Percentiles rank a stretch among this genome's conserved stretches.
Conservation (phyloP, 2,888 invertebrate genomes). For the Volucella bombylans region DNA sequence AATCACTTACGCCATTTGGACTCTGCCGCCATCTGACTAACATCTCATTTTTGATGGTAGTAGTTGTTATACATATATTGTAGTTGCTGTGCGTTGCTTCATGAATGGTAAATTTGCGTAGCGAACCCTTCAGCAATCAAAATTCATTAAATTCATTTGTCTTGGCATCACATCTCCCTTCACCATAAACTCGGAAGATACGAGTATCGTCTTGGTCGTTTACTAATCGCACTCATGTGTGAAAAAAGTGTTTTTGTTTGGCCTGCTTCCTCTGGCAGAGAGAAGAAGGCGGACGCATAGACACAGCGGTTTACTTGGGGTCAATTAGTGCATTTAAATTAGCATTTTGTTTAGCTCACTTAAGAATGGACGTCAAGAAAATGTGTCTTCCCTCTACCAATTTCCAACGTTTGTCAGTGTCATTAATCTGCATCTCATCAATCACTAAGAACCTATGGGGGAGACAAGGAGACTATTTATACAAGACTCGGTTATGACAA, state of each 20-base stretch:
- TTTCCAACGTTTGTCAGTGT: slow-evolving; percentile 49
- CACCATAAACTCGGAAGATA: slow-evolving; percentile 36
- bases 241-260: slow-evolving; percentile 66
- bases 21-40: slow-evolving; percentile 63
- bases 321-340: slow-evolving; percentile 73
- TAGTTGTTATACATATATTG: slow-evolving; percentile 2
- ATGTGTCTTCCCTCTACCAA: slow-evolving; percentile 10
- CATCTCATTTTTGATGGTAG: slow-evolving; percentile 40
- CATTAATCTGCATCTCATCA: slow-evolving; percentile 74
- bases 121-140: slow-evolving; percentile 72
- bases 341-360: slow-evolving; percentile 72
- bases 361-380: slow-evolving; percentile 63
- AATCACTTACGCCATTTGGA: slow-evolving; percentile 62
- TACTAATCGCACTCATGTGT: slow-evolving; percentile 72
- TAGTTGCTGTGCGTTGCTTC: slow-evolving; percentile 13
- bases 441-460: slow-evolving; percentile 60
- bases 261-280: slow-evolving; percentile 33
- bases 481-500: slow-evolving; percentile 65
- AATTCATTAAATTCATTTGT: slow-evolving; percentile 73
- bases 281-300: too few species aligned
- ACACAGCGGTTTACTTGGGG: slow-evolving; percentile 53
- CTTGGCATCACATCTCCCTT: slow-evolving; percentile 54
- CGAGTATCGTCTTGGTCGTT: slow-evolving; percentile 51
- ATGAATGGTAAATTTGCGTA: slow-evolving; percentile 70
- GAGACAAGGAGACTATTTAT: slow-evolving; percentile 53